phyloP scores from a whole-genome alignment of 2,797 vertebrate species.

The Poeciliopsis infans region DNA sequence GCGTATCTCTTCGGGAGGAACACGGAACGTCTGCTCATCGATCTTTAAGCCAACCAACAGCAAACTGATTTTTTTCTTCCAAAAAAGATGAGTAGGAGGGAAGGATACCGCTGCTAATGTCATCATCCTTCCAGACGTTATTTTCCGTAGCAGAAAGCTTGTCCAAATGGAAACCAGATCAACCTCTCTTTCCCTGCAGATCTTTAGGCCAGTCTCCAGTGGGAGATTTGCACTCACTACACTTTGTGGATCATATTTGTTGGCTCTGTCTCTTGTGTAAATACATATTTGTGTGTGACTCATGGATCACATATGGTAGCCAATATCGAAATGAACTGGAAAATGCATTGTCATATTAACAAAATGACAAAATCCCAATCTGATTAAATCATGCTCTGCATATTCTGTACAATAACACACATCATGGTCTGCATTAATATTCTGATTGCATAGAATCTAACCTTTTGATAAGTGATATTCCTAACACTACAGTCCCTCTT shows the following conservation, averaged over 20 bases:
- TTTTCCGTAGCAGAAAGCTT: conserved; percentile 16
- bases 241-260: background rate
- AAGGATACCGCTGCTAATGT: conserved; percentile 46
- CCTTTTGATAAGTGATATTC: background rate
- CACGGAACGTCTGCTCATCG: conserved; percentile 51
- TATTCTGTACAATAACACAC: background rate
- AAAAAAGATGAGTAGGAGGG: conserved; percentile 23
- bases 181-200: conserved; percentile 5
- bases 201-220: conserved; percentile 19
- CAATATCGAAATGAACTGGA: background rate
- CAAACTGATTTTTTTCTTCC: conserved; percentile 19
- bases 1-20: conserved; percentile 29
- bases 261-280: background rate
- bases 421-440: background rate
- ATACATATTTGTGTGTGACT: background rate
- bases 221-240: conserved; percentile 24
- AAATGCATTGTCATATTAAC: background rate
- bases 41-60: conserved; percentile 50
- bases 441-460: background rate
- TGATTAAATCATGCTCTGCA: background rate
- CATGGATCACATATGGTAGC: background rate
- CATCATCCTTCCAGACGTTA: conserved; percentile 35
- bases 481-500: background rate
- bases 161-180: conserved; percentile 22
- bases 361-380: background rate